Evolutionary conservation across 2,113 vertebrate genomes (phyloP).

Genomic region (Balaeniceps rex): DNA sequence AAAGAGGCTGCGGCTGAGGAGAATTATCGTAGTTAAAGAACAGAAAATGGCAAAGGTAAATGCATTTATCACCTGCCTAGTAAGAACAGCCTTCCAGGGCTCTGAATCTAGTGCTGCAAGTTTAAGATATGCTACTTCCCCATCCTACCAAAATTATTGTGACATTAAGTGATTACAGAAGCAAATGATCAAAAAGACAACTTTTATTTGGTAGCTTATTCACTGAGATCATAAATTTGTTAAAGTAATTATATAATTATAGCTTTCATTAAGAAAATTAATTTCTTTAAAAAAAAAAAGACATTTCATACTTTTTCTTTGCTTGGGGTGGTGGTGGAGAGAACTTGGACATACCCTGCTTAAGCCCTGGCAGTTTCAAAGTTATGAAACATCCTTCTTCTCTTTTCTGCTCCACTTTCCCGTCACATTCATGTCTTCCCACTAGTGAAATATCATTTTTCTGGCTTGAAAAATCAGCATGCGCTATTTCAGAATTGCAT

Average conservation of each 20-base stretch:
- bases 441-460: neutral
- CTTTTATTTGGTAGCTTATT: neutral
- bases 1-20: neutral
- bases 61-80: neutral
- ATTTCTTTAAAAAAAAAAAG: neutral
- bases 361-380: neutral
- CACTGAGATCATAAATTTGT: neutral
- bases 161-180: neutral
- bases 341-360: neutral
- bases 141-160: neutral
- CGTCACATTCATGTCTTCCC: neutral
- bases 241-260: neutral
- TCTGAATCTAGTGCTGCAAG: neutral
- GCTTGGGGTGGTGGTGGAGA: neutral
- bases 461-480: neutral
- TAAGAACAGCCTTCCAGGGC: neutral
- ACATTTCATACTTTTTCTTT: neutral
- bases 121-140: neutral
- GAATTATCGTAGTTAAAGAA: neutral
- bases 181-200: neutral
- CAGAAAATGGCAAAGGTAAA: neutral
- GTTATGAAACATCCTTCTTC: neutral
- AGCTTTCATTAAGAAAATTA: neutral
- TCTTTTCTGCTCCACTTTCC: neutral
- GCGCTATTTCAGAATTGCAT: neutral